phyloP scores from a whole-genome alignment of 2,797 vertebrate genomes.

The Helarctos malayanus region DNA sequence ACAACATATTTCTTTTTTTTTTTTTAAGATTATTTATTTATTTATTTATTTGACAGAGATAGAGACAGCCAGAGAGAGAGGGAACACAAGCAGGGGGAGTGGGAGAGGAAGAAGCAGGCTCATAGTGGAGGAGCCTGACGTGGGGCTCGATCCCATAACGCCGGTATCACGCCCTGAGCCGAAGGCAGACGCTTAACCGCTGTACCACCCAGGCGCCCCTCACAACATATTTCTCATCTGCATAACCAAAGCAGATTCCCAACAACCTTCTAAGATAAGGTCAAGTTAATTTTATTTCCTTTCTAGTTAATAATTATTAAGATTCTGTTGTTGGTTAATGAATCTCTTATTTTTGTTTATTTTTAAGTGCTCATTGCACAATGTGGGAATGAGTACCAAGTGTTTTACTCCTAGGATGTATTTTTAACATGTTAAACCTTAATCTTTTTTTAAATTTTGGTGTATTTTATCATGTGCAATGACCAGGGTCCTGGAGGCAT shows the following conservation, averaged over 20 bases:
- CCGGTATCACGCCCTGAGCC: too few species aligned
- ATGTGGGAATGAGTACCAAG: constrained; percentile 34
- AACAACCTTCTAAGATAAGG: constrained; percentile 57
- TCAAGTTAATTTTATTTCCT: constrained; percentile 70
- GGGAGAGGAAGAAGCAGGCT: too few species aligned
- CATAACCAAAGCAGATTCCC: constrained; percentile 54
- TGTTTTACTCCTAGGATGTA: constrained; percentile 49
- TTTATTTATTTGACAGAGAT: too few species aligned
- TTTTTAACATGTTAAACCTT: constrained; percentile 74
- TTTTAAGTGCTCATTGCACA: constrained; percentile 44
- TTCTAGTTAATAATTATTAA: constrained; percentile 78
- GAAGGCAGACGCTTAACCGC: too few species aligned
- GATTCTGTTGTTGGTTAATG: constrained; percentile 62
- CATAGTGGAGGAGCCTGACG: too few species aligned
- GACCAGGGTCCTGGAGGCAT: constrained; percentile 42
- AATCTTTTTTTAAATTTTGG: constrained; percentile 67
- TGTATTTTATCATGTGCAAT: constrained; percentile 64
- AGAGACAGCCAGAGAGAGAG: too few species aligned
- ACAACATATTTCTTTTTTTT: constrained; percentile 19
- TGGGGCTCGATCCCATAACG: too few species aligned
- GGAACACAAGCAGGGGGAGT: too few species aligned
- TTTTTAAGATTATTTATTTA: too few species aligned
- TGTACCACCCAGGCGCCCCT: not conserved
- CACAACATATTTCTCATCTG: constrained; percentile 38
- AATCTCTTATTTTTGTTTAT: constrained; percentile 72